Conservation (phyloP, 2,113 vertebrate species). For the Formicarius rufipectus region DNA sequence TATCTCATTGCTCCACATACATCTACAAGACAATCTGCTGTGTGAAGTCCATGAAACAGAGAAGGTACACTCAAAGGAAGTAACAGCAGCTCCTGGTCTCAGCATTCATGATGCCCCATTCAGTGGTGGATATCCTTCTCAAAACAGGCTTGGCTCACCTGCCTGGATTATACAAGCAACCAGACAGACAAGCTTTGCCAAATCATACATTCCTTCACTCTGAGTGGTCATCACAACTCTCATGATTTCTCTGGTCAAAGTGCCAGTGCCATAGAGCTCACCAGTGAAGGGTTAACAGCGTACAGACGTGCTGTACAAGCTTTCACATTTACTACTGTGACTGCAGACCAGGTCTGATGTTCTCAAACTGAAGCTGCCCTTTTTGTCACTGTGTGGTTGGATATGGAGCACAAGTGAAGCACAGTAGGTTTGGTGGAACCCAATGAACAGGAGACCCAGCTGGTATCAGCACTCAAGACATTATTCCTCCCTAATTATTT, state of each 20-base stretch:
- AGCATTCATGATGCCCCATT: neutral
- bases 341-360: neutral
- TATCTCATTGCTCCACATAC: neutral
- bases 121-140: neutral
- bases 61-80: neutral
- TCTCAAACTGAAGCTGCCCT: slow-evolving; percentile 18
- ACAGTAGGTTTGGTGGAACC: neutral
- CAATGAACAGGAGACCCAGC: neutral
- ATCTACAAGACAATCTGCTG: neutral
- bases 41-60: neutral
- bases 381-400: neutral
- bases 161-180: neutral
- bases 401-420: neutral
- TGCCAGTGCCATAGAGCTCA: neutral
- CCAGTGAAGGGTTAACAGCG: neutral
- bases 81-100: neutral
- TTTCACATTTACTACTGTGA: neutral
- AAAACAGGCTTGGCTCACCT: neutral
- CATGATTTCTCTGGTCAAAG: fast-evolving
- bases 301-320: neutral
- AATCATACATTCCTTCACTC: neutral
- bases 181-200: neutral
- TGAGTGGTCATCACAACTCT: neutral
- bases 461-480: neutral
- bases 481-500: neutral